Percentiles rank a stretch among this genome's conserved stretches.
phyloP scores from a whole-genome alignment of 1,140 invertebrate species.

The Tenebrio molitor region DNA sequence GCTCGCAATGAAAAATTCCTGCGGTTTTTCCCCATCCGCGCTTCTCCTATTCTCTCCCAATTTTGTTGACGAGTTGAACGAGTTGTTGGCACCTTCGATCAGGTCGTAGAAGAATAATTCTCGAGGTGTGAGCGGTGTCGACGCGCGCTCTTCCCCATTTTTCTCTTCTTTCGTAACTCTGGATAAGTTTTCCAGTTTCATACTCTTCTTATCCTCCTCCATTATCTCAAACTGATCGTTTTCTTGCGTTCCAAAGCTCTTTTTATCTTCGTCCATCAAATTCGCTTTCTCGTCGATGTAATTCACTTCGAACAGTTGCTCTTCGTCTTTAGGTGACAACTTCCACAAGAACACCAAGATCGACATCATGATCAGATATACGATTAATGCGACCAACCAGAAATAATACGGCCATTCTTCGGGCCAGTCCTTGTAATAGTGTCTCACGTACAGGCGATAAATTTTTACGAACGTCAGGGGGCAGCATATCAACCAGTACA shows the following conservation, averaged over 20 bases:
- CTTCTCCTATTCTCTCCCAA: background rate
- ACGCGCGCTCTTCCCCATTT: slow-evolving; percentile 13
- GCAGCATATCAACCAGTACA: slow-evolving; percentile 66
- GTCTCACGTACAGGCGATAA: too few relatives aligned
- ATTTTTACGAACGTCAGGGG: slow-evolving; percentile 57
- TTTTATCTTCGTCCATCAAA: background rate
- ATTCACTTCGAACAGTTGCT: background rate
- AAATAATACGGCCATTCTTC: slow-evolving; percentile 55
- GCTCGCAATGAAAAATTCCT: slow-evolving; percentile 61
- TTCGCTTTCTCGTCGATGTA: slow-evolving; percentile 1
- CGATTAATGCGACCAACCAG: slow-evolving; percentile 61
- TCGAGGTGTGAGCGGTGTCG: slow-evolving; percentile 63
- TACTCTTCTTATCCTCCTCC: too few relatives aligned
- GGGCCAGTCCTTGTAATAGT: slow-evolving; percentile 40
- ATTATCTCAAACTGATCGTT: too few relatives aligned
- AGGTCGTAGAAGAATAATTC: slow-evolving; percentile 67
- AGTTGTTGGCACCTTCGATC: slow-evolving; percentile 60
- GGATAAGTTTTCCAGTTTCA: background rate
- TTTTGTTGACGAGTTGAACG: slow-evolving; percentile 8
- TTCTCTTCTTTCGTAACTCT: background rate
- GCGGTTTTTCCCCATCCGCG: background rate
- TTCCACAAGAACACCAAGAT: slow-evolving; percentile 60
- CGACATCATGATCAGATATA: slow-evolving; percentile 63
- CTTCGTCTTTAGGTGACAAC: slow-evolving; percentile 7
- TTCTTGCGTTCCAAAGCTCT: too few relatives aligned